phyloP scores from a whole-genome alignment of 2,888 invertebrate genomes.

The Bruchidius siliquastri region DNA sequence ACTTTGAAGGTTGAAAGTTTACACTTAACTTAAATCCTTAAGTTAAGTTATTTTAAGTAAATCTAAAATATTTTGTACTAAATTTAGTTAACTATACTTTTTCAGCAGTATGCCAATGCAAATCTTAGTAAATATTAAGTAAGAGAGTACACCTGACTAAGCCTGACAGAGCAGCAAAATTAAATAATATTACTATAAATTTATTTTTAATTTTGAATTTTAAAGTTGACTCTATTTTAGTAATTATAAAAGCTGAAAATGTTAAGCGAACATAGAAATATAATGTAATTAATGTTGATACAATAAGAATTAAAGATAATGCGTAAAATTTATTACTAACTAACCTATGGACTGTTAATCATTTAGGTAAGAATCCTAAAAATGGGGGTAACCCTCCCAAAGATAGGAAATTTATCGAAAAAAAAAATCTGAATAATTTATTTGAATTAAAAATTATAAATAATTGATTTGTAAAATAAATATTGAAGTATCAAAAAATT shows the following conservation, averaged over 20 bases:
- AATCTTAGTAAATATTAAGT: constrained; percentile 54
- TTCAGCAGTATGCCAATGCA: constrained; percentile 30
- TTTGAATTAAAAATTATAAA: constrained; percentile 40
- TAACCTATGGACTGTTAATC: constrained; percentile 54
- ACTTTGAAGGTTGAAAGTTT: constrained; percentile 64
- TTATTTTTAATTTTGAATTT: not conserved
- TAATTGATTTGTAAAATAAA: constrained; percentile 53
- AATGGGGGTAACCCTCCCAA: constrained; percentile 58
- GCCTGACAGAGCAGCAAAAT: constrained; percentile 1
- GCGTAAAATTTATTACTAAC: constrained; percentile 46
- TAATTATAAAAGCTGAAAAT: constrained; percentile 48
- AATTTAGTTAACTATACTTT: not conserved
- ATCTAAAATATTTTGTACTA: not conserved
- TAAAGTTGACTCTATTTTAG: constrained; percentile 4
- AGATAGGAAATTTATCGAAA: constrained; percentile 53
- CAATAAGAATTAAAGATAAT: constrained; percentile 48
- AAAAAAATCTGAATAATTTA: not conserved
- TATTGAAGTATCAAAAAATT: constrained; percentile 50
- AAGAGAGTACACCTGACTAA: constrained; percentile 51
- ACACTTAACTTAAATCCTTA: constrained; percentile 57
- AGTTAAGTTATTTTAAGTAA: not conserved
- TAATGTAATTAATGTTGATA: constrained; percentile 8
- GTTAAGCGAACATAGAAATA: constrained; percentile 51
- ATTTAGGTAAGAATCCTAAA: constrained; percentile 60
- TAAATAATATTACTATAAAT: constrained; percentile 4